Base-by-base conservation (phyloP, 2,888 invertebrate species). In the Amitus sp. region DNA sequence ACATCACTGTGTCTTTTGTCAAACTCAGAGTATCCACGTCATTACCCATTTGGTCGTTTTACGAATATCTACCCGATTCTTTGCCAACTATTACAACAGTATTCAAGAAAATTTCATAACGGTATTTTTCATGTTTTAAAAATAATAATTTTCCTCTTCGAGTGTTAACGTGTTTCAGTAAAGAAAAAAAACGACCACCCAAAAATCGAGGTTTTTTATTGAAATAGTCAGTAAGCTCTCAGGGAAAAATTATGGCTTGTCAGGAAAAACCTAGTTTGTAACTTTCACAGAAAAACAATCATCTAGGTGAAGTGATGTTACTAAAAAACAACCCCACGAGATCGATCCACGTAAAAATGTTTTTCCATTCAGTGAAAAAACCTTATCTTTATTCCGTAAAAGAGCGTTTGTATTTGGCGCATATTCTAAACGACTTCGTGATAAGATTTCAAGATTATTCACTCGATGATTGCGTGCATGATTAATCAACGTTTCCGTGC, bases 381-480 rank as follows among this genome's bases (percentile, higher is more conserved):
- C n/a, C n/a, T n/a, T n/a, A n/a, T n/a, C n/a, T n/a, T n/a, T n/a
- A n/a, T n/a, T n/a, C n/a, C n/a, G n/a, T n/a, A n/a, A n/a, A n/a
- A n/a, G n/a, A n/a, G n/a, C n/a, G 23, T 23, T 23, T 23, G 23
- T 23, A 23, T 7, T 30, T 30, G 6, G n/a, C 30, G 30, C 30
- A 2, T n/a, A n/a, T n/a, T n/a, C 10, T n/a, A 30, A 30, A n/a
- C n/a, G 30, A n/a, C n/a, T 30, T 30, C 10, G 30, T 30, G n/a
- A 2, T 43, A 19, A 34, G 43, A 47, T 51, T 45, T 56, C 27
- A 43, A 48, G 56, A 62, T 56, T 52, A 56, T 45, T 48, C 30
- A 30, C 34, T 42, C 49, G 53, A 58, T 53, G 52, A 54, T 62
- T 51, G 62, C 58, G 54, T 58, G 58, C 51, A 27, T 45, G 45